Evolutionary conservation across 2,113 vertebrate species (phyloP).

Genomic region (Elephas maximus): DNA sequence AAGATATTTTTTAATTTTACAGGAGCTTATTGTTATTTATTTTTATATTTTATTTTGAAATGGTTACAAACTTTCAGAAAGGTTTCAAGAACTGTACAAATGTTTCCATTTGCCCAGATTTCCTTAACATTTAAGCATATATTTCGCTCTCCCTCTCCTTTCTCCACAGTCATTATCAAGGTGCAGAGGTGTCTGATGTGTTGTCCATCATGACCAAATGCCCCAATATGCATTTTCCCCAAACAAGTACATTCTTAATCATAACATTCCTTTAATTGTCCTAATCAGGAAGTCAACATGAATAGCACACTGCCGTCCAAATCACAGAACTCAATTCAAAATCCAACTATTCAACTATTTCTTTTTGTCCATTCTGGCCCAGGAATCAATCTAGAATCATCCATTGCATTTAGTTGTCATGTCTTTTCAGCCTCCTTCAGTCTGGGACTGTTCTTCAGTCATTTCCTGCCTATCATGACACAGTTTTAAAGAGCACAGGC

Average conservation of each 20-base stretch:
- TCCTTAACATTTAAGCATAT: background rate
- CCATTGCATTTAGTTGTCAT: background rate
- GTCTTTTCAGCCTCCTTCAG: no score
- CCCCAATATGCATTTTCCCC: background rate
- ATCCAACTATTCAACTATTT: background rate
- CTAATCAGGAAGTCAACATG: background rate
- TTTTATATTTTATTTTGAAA: conserved; percentile 51
- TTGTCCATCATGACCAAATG: background rate
- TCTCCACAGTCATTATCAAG: background rate
- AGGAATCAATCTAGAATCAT: background rate
- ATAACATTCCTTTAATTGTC: background rate
- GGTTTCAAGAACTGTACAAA: background rate
- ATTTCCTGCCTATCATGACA: background rate
- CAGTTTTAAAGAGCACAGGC: background rate
- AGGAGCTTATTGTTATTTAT: background rate
- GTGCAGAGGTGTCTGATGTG: background rate
- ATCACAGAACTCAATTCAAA: background rate
- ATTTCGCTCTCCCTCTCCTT: background rate
- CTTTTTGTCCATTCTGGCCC: background rate
- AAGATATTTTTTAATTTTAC: background rate
- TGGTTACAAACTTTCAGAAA: conserved; percentile 24
- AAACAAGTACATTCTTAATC: background rate
- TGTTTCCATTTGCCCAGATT: background rate
- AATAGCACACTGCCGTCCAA: background rate
- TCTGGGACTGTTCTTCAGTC: background rate